Conservation (phyloP, 1,140 invertebrate genomes). For the Drosophila sp. region DNA sequence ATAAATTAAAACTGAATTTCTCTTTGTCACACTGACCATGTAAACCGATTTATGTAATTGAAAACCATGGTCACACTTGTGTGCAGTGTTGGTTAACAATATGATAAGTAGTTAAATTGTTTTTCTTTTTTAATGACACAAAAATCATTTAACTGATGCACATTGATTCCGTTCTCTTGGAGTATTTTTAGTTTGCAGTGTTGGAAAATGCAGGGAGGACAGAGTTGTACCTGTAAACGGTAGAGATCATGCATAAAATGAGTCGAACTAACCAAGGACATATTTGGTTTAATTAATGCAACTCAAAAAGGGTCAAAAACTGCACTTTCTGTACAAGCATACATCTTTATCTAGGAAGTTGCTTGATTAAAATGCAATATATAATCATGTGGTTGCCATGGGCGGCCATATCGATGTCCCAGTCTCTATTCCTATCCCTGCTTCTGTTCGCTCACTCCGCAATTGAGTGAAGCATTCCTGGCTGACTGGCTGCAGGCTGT, state of each 20-base stretch:
- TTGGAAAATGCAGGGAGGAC: too few species aligned
- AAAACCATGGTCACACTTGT: neutral
- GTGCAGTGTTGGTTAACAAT: neutral
- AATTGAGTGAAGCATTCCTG: constrained; percentile 24
- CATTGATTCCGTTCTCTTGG: too few species aligned
- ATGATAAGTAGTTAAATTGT: neutral
- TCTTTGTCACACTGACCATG: neutral
- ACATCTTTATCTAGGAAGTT: constrained; percentile 1
- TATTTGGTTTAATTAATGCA: neutral
- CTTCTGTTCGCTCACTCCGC: neutral
- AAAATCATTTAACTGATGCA: too few species aligned
- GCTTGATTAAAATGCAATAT: constrained; percentile 53
- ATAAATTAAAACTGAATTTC: neutral
- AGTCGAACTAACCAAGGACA: neutral
- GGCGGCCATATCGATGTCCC: neutral
- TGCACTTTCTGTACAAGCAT: neutral
- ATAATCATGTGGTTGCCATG: constrained; percentile 42
- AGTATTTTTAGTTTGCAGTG: too few species aligned
- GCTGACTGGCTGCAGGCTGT: constrained; percentile 47
- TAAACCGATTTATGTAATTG: neutral
- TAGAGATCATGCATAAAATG: neutral
- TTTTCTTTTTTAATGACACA: too few species aligned
- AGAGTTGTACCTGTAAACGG: too few species aligned
- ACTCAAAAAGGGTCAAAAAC: neutral
- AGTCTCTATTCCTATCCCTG: neutral